phyloP scores from a whole-genome alignment of 2,888 invertebrate genomes.

The Lithodes maja region DNA sequence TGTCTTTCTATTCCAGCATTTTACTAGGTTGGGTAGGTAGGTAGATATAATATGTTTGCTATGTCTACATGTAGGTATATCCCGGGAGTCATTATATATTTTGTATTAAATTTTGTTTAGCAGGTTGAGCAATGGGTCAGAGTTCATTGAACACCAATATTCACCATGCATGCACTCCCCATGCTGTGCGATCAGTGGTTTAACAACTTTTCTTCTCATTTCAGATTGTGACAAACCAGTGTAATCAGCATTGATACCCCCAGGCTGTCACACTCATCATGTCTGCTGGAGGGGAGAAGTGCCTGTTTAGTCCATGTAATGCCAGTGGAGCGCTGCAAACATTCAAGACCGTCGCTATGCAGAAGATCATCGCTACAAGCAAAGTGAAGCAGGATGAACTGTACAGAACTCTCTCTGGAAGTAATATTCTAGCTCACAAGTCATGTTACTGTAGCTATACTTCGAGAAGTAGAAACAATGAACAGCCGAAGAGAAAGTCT shows the following conservation, averaged over 20 bases:
- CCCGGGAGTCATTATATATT: no score
- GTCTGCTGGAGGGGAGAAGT: not conserved
- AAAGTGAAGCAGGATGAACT: slow-evolving; percentile 16
- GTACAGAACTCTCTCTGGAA: not conserved
- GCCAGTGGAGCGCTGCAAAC: slow-evolving; percentile 5
- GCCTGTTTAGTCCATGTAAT: slow-evolving; percentile 5
- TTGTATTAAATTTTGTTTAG: no score
- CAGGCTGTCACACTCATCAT: not conserved
- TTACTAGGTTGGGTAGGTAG: no score
- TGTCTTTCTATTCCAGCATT: no score
- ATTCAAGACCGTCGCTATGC: slow-evolving; percentile 12
- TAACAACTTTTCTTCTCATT: not conserved
- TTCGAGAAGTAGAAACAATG: slow-evolving; percentile 17
- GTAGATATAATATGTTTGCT: no score
- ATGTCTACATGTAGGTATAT: no score
- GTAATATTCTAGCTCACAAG: slow-evolving; percentile 34
- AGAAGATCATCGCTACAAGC: slow-evolving; percentile 30
- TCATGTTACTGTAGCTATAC: slow-evolving; percentile 27
- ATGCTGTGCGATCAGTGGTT: not conserved
- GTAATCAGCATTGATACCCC: not conserved
- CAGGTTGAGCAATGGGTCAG: no score
- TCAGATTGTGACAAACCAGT: not conserved
- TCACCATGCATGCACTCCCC: no score
- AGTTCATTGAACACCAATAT: no score
- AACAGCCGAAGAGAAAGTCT: slow-evolving; percentile 2